Conservation (phyloP, 2,888 invertebrate genomes). For the Creontiades dilutus region DNA sequence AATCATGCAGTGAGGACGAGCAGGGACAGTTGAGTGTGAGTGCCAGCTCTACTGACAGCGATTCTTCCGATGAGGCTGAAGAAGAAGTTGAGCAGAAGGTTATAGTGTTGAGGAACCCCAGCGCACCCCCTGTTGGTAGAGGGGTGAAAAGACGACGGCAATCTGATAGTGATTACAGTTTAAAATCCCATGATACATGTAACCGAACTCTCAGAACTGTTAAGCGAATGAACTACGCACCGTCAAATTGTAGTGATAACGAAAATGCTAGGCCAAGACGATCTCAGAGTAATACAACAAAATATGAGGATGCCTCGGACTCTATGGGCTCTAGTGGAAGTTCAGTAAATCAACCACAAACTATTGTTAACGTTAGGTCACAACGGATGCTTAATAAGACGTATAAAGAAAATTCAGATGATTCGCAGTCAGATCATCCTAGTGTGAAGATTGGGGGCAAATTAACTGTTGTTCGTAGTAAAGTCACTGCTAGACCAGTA, state of each 20-base stretch:
- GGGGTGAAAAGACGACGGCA: constrained; percentile 49
- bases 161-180: constrained; percentile 54
- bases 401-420: constrained; percentile 37
- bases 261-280: constrained; percentile 52
- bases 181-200: background rate
- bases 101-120: constrained; percentile 60
- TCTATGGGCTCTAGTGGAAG: constrained; percentile 5
- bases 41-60: constrained; percentile 73
- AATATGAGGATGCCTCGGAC: constrained; percentile 45
- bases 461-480: constrained; percentile 3
- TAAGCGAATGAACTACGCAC: constrained; percentile 60
- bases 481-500: background rate
- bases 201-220: constrained; percentile 48
- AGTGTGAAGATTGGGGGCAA: background rate
- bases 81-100: constrained; percentile 57
- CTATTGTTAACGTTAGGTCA: background rate
- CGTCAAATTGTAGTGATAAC: constrained; percentile 11
- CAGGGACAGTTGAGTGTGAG: constrained; percentile 75
- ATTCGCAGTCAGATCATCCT: background rate
- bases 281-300: background rate
- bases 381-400: background rate
- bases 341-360: constrained; percentile 14
- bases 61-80: background rate
- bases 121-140: constrained; percentile 44
- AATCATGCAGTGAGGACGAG: constrained; percentile 76